Percentiles rank a stretch among this genome's conserved stretches.
These are phyloP conservation scores for Mormyrus proboscirostris DNA, from an alignment of 2,797 vertebrate species.

Conservation along the genomic window DNA sequence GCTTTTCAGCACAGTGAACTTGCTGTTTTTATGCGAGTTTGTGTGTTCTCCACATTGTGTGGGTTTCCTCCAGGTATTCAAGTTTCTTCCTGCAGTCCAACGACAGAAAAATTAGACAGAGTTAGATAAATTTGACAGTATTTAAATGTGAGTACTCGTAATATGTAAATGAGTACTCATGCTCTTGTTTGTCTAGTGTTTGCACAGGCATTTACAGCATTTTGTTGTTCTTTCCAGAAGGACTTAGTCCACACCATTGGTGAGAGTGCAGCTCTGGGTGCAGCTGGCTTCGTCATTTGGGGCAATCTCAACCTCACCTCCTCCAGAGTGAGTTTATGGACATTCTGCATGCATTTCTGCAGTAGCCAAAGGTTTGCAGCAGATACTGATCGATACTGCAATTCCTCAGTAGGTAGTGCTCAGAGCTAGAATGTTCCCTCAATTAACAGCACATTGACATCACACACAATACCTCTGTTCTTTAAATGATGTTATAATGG, in stretches of 20 bases:
- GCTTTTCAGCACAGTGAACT: neutral
- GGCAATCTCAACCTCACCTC: conserved; percentile 69
- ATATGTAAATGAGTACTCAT: neutral
- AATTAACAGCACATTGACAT: neutral
- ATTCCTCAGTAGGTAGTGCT: neutral
- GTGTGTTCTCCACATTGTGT: neutral
- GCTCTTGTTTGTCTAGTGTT: neutral
- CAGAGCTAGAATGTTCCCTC: neutral
- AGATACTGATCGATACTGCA: neutral
- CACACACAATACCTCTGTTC: neutral
- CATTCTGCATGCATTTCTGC: neutral
- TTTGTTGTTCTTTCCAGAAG: conserved; percentile 44
- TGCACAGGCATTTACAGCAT: neutral
- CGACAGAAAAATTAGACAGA: neutral
- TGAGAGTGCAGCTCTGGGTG: conserved; percentile 70
- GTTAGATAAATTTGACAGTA: neutral
- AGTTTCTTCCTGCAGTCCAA: neutral
- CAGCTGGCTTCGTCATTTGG: conserved; percentile 70
- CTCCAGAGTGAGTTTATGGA: conserved; percentile 55
- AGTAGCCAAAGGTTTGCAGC: neutral
- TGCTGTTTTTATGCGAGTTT: neutral
- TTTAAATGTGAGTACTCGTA: neutral
- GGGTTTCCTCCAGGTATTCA: neutral
- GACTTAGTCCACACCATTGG: conserved; percentile 67
- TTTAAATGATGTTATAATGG: neutral